Conservation (phyloP, 2,113 vertebrate species). For the Phyllopteryx taeniolatus region DNA sequence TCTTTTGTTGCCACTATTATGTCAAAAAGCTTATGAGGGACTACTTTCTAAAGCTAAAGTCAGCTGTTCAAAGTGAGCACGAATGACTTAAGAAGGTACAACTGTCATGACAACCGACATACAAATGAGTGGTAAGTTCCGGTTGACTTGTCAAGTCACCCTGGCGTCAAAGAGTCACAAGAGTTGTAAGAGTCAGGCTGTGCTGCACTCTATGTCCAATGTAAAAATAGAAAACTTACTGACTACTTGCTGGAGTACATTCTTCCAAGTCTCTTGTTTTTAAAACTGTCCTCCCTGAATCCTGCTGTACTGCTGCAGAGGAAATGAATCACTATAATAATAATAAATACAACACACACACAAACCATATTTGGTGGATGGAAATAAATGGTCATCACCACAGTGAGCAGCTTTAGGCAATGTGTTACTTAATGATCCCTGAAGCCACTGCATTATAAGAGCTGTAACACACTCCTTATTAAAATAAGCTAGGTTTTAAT, state of each 20-base stretch:
- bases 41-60: background rate
- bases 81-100: constrained; percentile 5
- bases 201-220: background rate
- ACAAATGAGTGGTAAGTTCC: constrained; percentile 3
- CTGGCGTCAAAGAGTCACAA: constrained; percentile 23
- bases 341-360: constrained; percentile 6
- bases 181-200: constrained; percentile 17
- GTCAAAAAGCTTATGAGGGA: background rate
- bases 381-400: background rate
- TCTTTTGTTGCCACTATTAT: too few species aligned
- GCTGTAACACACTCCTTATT: background rate
- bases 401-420: background rate
- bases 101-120: constrained; percentile 4
- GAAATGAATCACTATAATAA: constrained; percentile 38
- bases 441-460: background rate
- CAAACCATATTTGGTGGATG: constrained; percentile 1
- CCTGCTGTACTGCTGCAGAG: constrained; percentile 6
- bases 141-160: background rate
- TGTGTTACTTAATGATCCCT: background rate
- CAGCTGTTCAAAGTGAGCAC: background rate
- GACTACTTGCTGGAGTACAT: background rate
- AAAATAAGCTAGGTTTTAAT: too few species aligned
- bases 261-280: constrained; percentile 2
- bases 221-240: constrained; percentile 13
- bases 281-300: constrained; percentile 5